Evolutionary conservation across 2,113 vertebrate species (phyloP).

Genomic region (Catharus bicknelli): DNA sequence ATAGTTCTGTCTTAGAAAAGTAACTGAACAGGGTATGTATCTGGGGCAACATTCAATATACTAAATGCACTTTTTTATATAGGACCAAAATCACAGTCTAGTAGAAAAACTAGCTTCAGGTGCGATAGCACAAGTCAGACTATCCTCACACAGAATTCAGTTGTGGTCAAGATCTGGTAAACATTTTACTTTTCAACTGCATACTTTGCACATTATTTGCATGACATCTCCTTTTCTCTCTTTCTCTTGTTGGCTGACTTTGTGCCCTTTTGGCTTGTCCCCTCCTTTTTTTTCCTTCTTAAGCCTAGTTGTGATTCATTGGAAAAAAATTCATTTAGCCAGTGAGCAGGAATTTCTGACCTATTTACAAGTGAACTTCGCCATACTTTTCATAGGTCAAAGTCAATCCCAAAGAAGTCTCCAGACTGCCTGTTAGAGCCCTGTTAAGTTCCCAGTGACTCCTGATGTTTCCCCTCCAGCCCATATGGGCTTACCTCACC

Average conservation of each 20-base stretch:
- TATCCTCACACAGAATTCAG: neutral
- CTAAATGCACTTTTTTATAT: neutral
- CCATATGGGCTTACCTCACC: neutral
- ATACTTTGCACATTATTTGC: neutral
- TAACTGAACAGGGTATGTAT: neutral
- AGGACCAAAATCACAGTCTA: neutral
- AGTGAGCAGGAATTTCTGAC: slow-evolving; percentile 15
- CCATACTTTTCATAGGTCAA: neutral
- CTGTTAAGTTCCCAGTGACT: neutral
- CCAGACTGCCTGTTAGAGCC: neutral
- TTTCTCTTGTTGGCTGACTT: slow-evolving; percentile 33
- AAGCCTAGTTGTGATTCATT: neutral
- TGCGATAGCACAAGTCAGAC: neutral
- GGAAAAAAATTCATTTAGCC: slow-evolving; percentile 17
- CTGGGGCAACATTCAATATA: neutral
- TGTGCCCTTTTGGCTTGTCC: slow-evolving; percentile 12
- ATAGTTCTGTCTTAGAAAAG: neutral
- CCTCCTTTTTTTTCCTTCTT: neutral
- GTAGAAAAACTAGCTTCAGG: neutral
- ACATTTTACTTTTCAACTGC: neutral
- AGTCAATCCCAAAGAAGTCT: neutral
- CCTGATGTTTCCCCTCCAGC: neutral
- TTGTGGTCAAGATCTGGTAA: neutral
- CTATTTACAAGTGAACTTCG: slow-evolving; percentile 13
- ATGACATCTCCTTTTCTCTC: neutral